These are phyloP conservation scores for Lepus townsendii DNA, from an alignment of 2,797 vertebrate species.

Conservation along the genomic window DNA sequence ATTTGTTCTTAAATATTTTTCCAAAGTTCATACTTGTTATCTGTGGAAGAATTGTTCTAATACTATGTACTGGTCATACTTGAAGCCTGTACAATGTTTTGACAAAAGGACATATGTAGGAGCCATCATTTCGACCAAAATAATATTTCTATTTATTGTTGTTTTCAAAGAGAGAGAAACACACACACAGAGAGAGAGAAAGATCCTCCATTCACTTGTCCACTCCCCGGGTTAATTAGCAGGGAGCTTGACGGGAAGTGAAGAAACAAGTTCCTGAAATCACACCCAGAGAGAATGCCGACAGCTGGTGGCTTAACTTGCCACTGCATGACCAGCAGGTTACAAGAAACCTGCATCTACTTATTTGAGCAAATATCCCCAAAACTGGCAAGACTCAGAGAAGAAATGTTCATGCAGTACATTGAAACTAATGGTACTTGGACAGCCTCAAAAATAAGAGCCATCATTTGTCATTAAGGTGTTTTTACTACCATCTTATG, in stretches of 20 bases:
- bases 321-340: background rate
- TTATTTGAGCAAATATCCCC: constrained; percentile 20
- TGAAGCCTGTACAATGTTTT: background rate
- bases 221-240: no score
- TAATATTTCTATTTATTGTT: constrained; percentile 55
- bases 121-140: background rate
- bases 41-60: background rate
- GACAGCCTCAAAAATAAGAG: background rate
- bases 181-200: no score
- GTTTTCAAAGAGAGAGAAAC: background rate
- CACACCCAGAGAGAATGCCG: no score
- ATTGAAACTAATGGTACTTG: background rate
- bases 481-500: background rate
- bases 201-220: no score
- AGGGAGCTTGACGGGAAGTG: no score
- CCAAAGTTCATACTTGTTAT: background rate
- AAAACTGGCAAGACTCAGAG: background rate
- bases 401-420: background rate
- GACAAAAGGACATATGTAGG: background rate
- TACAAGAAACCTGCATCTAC: background rate
- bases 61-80: background rate
- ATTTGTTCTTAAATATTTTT: background rate
- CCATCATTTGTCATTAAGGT: background rate
- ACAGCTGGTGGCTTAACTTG: no score
- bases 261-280: no score